Conservation (phyloP, 2,888 invertebrate species). For the Prosapia bicincta region DNA sequence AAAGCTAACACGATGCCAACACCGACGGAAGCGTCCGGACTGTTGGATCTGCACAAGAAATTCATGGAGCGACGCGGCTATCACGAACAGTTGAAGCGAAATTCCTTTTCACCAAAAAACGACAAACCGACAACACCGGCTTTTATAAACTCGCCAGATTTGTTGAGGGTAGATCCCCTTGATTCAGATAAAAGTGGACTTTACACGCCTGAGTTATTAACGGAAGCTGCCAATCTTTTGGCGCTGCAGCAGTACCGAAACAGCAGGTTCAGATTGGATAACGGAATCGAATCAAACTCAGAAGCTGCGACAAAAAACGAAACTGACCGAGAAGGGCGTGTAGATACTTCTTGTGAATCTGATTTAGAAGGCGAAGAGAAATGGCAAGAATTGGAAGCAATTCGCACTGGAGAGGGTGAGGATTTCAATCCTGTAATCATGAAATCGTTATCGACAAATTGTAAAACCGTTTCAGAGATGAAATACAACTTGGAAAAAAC, state of each 20-base stretch:
- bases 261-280: conserved; percentile 24
- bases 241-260: conserved; percentile 38
- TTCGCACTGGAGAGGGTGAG: not conserved
- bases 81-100: conserved; percentile 36
- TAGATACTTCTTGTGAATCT: not conserved
- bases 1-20: conserved; percentile 54
- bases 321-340: not conserved
- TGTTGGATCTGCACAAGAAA: conserved; percentile 67
- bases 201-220: conserved; percentile 37
- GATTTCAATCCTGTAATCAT: too few relatives aligned
- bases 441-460: not conserved
- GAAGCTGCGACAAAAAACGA: conserved; percentile 46
- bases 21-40: conserved; percentile 53
- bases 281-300: conserved; percentile 33
- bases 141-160: conserved; percentile 25
- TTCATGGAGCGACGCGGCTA: conserved; percentile 52
- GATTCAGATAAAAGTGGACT: conserved; percentile 21
- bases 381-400: not conserved
- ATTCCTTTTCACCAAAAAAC: conserved; percentile 14
- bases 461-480: not conserved
- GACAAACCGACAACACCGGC: conserved; percentile 10
- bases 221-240: conserved; percentile 38
- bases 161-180: conserved; percentile 19
- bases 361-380: not conserved
- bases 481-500: not conserved